A percentile compares a stretch with the other conserved stretches of the same genome.
Evolutionary conservation across 2,113 vertebrate species (phyloP).

Genomic region (Cheirogaleus medius): DNA sequence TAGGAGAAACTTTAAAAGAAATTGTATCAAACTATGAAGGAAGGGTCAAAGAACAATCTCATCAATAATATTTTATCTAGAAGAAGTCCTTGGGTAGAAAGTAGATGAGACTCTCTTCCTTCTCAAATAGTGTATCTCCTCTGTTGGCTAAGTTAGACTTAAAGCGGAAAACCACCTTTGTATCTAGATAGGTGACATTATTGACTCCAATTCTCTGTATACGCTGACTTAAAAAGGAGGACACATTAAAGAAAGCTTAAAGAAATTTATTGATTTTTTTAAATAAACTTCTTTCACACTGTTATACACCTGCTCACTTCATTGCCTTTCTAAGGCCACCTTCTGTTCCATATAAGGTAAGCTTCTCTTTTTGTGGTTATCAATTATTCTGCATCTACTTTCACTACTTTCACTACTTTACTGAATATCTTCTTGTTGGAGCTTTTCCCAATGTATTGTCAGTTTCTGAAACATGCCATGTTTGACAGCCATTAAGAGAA

Average conservation of each 20-base stretch:
- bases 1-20: not conserved
- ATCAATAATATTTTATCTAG: not conserved
- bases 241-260: not conserved
- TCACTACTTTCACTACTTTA: too few species aligned
- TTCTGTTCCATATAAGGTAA: not conserved
- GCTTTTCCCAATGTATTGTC: not conserved
- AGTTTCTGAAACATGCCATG: not conserved
- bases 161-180: not conserved
- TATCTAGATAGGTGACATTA: not conserved
- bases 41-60: not conserved
- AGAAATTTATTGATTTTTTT: not conserved
- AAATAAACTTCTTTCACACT: not conserved
- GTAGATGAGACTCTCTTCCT: not conserved
- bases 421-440: not conserved
- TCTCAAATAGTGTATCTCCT: not conserved
- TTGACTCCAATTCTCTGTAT: not conserved
- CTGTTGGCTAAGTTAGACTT: not conserved
- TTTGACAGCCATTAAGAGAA: not conserved
- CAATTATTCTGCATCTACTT: not conserved
- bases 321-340: not conserved
- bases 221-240: not conserved
- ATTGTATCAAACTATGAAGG: not conserved
- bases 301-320: not conserved
- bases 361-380: not conserved
- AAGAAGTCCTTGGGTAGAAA: not conserved